Evolutionary conservation across 2,888 invertebrate species (phyloP), one percentile per base, ranked within the genome.

Genomic region (Trisateles emortualis): DNA sequence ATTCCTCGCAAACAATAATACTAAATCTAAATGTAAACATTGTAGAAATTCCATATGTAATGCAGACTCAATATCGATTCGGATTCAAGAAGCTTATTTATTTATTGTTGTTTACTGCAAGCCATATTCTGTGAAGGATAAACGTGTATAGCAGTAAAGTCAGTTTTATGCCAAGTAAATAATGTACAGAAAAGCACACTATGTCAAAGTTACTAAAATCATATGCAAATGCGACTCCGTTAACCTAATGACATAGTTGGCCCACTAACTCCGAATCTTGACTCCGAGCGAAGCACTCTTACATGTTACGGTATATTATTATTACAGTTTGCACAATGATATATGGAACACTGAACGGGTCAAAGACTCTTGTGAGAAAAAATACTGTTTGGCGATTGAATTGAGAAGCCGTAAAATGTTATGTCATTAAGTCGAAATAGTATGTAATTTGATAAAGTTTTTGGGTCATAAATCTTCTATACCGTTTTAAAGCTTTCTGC

Each of bases 211-310:
- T 59, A 68, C 80, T 78, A 82, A 84, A 80, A 79, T 69, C 60
- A 70, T 79, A 81, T 82, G 83, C 79, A 85, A 87, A 88, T 81
- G 81, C 44, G 68, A 84, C 78, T 81, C 86, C 87, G 87, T 87
- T 90, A 90, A 87, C 90, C 86, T 83, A 87, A 88, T 87, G 86
- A 86, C 86, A 87, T 86, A 84, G 85, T 84, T 90, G 87, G 77
- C 87, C 83, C 75, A 88, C 84, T 84, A 83, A 84, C 82, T 84
- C 68, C 69, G 64, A 82, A 85, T 83, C 80, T 82, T 70, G 74
- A 76, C 72, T 78, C 62, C 53, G 67, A 77, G 75, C 78, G 68
- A 68, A 81, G 69, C 78, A 81, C 83, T 88, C 80, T 86, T 85
- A 84, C 83, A 72, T 74, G 74, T 88, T 89, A 90, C 89, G 88